Percentiles rank a stretch among this genome's conserved stretches.
phyloP scores from a whole-genome alignment of 2,113 vertebrate species.

The Origma solitaria region DNA sequence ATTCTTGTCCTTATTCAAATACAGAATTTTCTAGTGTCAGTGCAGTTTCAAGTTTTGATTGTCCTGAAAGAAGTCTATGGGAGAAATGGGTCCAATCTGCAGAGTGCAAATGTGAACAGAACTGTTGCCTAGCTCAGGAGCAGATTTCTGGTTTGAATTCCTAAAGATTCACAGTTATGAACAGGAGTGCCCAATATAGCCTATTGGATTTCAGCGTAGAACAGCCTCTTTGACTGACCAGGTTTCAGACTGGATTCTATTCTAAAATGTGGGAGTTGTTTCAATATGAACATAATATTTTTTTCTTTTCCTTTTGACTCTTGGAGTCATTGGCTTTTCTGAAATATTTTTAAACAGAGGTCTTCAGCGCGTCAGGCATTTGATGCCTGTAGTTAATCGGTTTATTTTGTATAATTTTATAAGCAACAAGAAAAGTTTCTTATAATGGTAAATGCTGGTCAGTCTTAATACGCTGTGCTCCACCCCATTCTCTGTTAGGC shows the following conservation, averaged over 20 bases:
- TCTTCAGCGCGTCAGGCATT: neutral
- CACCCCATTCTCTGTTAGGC: neutral
- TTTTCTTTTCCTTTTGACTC: neutral
- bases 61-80: neutral
- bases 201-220: neutral
- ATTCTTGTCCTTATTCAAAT: neutral
- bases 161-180: neutral
- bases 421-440: neutral
- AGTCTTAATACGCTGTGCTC: neutral
- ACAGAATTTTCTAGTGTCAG: neutral
- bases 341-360: neutral
- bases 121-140: neutral
- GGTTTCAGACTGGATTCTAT: neutral
- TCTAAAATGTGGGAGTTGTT: neutral
- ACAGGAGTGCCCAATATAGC: neutral
- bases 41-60: neutral
- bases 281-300: neutral
- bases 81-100: neutral
- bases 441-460: neutral
- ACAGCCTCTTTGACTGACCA: neutral
- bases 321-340: neutral
- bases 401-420: neutral
- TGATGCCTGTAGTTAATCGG: neutral
- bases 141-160: neutral
- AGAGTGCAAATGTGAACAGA: neutral